A percentile compares a stretch with the other conserved stretches of the same genome.
phyloP scores from a whole-genome alignment of 2,888 invertebrate genomes.

The Ormyrus rosae region DNA sequence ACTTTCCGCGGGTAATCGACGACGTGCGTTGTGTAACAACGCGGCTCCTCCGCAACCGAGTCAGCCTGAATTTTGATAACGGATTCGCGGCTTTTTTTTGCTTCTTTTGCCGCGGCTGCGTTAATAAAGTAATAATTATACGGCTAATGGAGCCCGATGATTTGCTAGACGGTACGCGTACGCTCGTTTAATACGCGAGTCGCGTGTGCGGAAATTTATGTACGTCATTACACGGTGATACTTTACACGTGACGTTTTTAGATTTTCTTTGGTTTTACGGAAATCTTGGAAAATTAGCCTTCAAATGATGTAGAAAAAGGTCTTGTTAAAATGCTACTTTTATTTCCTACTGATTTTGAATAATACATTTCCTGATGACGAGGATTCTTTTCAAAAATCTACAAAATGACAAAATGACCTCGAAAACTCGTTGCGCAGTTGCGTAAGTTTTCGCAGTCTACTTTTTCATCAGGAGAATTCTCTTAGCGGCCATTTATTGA shows the following conservation, averaged over 20 bases:
- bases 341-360: too few species aligned
- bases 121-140: conserved; percentile 43
- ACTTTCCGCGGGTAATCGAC: conserved; percentile 36
- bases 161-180: conserved; percentile 20
- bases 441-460: conserved; percentile 7
- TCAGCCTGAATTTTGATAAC: conserved; percentile 19
- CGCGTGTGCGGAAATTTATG: conserved; percentile 29
- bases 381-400: too few species aligned
- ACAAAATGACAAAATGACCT: too few species aligned
- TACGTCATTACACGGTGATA: conserved; percentile 17
- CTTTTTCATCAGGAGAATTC: conserved; percentile 6
- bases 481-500: background rate
- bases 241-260: background rate
- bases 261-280: too few species aligned
- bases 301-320: too few species aligned
- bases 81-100: background rate
- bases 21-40: conserved; percentile 45
- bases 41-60: too few species aligned
- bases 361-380: too few species aligned
- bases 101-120: background rate
- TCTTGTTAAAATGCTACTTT: too few species aligned
- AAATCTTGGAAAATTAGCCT: too few species aligned
- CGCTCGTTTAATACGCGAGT: background rate
- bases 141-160: conserved; percentile 32
- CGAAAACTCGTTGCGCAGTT: background rate